Base-by-base conservation (phyloP, 35 echinoderm and acorn worm species). In the Anneissia japonica region DNA sequence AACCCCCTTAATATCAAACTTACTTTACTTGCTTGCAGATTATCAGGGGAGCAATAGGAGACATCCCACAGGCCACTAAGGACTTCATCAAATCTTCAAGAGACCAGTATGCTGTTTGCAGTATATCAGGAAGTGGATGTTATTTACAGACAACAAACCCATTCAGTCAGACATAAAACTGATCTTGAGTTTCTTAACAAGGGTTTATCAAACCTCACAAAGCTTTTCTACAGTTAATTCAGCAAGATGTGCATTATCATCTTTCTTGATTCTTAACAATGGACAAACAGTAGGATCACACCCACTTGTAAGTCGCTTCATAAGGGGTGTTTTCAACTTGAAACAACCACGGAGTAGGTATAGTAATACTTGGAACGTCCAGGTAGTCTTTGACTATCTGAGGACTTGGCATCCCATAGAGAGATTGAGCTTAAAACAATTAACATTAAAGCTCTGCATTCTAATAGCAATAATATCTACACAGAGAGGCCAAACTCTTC, bases 321-420 rank as follows among this genome's bases (percentile, higher is more conserved):
- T 81, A 4, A 88, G 72, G 43, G 77, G 77, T 81, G 77, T 81
- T 3, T 88, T 76, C 38, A 51, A 81, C 26, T 35, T 73, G 0
- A 88, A 79, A 82, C 86, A 45, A 72, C 76, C 86, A 10, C 35
- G 64, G 31, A 39, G 39, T 32, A n/a, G 45, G 0, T 81, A 88
- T 40, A 73, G 31, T 11, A 56, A 77, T 13, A 75, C 39, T 37
- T 86, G 88, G 92, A 88, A 90, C 75, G 87, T 86, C 16, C 39
- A 81, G 38, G 39, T 75, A 35, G 87, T 94, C 7, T 32, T 93
- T 19, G 81, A 86, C 39, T 86, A 34, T 75, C 39, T 86, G 30
- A 35, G 84, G 26, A 86, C 40, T 14, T 43, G 40, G 40, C 14
- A 43, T 43, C 40, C 40, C 40, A 43, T 43, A 43, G 40, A 43